Base-by-base conservation (phyloP, 1,140 invertebrate genomes). In the Aethina tumida region DNA sequence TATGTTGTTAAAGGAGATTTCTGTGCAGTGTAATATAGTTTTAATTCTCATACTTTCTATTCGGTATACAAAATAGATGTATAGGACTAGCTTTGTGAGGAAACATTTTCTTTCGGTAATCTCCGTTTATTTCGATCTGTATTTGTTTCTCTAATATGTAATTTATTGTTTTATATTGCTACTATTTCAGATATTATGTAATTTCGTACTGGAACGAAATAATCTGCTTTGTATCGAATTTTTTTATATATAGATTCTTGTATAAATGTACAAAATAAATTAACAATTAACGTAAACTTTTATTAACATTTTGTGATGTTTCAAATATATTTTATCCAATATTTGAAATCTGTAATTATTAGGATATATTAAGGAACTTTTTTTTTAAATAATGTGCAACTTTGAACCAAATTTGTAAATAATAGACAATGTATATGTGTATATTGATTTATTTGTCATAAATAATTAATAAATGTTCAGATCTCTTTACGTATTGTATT, bases 381-480 rank as follows among this genome's bases (percentile, higher is more conserved):
- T 47, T 39, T 43, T 41, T 35, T 22, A 41, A 10, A 28, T 36
- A 32, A 32, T 45, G 43, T 46, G 47, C 47, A 49, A 49, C 40
- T 43, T 28, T 24, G 43, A 46, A 49, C 44, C 44, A 49, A 49
- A 43, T 43, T 41, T 49, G 47, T 49, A 49, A 17, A 49, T 49
- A 49, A 29, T 37, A 16, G 22, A 40, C 19, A 17, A 44, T 41
- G 38, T 41, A 45, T 42, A 45, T 45, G 27, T 49, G 39, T 40
- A 46, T 46, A 43, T 43, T 45, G 47, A 49, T 35, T 46, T 47
- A n/a, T 52, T 52, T 47, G 47, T 52, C 47, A 52, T 37, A 52
- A 43, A 52, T n/a, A n/a, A n/a, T n/a, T n/a, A n/a, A n/a, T 52
- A 52, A 52, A 52, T 52, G 50, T 52, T 46, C 45, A 42, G 29